Conservation (phyloP, 92 coral and sea anemone species). For the Plumapathes pennacea region DNA sequence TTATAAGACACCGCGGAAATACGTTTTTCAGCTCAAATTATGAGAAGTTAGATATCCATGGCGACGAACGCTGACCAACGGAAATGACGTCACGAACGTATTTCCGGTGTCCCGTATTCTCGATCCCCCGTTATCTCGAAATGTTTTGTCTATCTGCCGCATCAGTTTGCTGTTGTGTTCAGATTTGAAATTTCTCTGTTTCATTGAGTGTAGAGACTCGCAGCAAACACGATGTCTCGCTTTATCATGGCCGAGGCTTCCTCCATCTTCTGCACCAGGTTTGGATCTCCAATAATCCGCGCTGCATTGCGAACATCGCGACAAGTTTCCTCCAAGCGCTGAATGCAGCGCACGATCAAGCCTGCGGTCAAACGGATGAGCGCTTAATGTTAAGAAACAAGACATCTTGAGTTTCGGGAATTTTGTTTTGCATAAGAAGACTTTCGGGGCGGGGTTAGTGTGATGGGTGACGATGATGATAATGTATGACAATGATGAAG, state of each 20-base stretch:
- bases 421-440: no score
- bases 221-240: constrained; percentile 95
- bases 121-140: no score
- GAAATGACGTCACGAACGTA: no score
- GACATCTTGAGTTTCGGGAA: no score
- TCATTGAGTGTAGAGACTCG: constrained; percentile 93
- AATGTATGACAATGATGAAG: neutral
- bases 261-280: constrained; percentile 90
- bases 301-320: constrained; percentile 94
- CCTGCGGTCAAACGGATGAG: constrained; percentile 42
- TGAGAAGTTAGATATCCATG: no score
- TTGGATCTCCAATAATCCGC: constrained; percentile 85
- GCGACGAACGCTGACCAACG: no score
- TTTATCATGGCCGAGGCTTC: constrained; percentile 79
- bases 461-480: neutral
- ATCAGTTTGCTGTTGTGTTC: no score
- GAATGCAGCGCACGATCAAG: constrained; percentile 94
- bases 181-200: neutral
- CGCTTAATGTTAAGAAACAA: no score
- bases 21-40: no score
- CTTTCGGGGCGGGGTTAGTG: neutral
- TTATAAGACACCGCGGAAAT: no score
- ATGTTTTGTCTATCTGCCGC: no score
- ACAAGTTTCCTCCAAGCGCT: constrained; percentile 90
- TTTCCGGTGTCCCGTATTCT: no score